Evolutionary conservation across 1,140 invertebrate genomes (phyloP).

Genomic region (Lepidurus arcticus): DNA sequence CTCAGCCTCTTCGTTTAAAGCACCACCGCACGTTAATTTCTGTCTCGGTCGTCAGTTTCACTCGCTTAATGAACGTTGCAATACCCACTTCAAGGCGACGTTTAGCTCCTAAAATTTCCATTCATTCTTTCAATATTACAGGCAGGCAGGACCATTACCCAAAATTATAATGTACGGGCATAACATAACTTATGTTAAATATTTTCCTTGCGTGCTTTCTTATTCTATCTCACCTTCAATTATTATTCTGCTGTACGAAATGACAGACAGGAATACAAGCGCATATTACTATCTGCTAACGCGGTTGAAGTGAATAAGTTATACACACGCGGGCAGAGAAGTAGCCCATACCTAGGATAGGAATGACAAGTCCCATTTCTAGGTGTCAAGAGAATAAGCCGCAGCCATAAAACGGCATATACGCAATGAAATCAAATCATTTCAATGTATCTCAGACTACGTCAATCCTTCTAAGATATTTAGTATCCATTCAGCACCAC

Average conservation of each 20-base stretch:
- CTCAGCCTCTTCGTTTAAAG: background rate
- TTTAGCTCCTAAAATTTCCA: too few relatives aligned
- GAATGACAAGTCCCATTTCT: background rate
- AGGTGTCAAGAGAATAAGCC: background rate
- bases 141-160: too few relatives aligned
- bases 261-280: background rate
- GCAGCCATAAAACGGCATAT: background rate
- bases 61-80: background rate
- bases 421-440: too few relatives aligned
- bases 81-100: background rate
- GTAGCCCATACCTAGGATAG: background rate
- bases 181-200: background rate
- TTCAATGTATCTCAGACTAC: too few relatives aligned
- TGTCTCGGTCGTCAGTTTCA: constrained; percentile 8
- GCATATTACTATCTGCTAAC: background rate
- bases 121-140: too few relatives aligned
- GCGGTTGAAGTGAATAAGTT: too few relatives aligned
- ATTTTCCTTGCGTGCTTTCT: background rate
- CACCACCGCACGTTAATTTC: constrained; percentile 12
- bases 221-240: background rate
- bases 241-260: background rate
- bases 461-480: background rate
- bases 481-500: background rate
- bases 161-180: too few relatives aligned
- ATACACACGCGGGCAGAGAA: background rate